Evolutionary conservation across 2,888 invertebrate species (phyloP).

Genomic region (Microctonus hyperodae): DNA sequence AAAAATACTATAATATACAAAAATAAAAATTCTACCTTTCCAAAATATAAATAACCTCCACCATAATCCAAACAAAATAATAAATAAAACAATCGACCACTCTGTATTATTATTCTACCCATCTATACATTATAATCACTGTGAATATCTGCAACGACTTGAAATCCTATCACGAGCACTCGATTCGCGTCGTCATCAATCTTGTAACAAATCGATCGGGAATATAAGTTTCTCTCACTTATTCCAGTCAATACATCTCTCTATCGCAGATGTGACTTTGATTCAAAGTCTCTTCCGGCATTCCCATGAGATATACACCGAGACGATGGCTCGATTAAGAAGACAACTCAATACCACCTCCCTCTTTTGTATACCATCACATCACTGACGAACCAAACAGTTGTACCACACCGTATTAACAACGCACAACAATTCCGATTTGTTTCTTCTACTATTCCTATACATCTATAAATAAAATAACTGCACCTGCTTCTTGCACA

Average conservation of each 20-base stretch:
- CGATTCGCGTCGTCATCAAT: constrained; percentile 56
- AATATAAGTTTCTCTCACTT: constrained; percentile 33
- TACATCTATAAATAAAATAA: too few relatives aligned
- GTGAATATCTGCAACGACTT: constrained; percentile 15
- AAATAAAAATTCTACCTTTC: too few relatives aligned
- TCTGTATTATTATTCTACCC: too few relatives aligned
- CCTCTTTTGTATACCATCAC: background rate
- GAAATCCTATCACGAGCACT: constrained; percentile 19
- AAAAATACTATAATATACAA: too few relatives aligned
- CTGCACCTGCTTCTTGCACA: constrained; percentile 7
- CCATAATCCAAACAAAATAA: too few relatives aligned
- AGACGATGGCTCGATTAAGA: constrained; percentile 56
- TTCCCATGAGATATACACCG: constrained; percentile 55
- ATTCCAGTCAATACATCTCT: constrained; percentile 45
- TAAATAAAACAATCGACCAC: background rate
- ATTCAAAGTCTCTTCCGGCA: constrained; percentile 54
- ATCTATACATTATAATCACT: background rate
- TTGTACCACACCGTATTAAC: too few relatives aligned
- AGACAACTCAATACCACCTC: constrained; percentile 37
- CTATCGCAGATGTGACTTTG: constrained; percentile 63
- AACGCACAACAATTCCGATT: constrained; percentile 12
- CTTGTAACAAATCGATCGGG: constrained; percentile 51
- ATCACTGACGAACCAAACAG: constrained; percentile 10
- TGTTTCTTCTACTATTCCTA: too few relatives aligned
- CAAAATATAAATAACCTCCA: too few relatives aligned